Evolutionary conservation across 2,797 vertebrate genomes (phyloP).

Genomic region (Galaxias olidus): DNA sequence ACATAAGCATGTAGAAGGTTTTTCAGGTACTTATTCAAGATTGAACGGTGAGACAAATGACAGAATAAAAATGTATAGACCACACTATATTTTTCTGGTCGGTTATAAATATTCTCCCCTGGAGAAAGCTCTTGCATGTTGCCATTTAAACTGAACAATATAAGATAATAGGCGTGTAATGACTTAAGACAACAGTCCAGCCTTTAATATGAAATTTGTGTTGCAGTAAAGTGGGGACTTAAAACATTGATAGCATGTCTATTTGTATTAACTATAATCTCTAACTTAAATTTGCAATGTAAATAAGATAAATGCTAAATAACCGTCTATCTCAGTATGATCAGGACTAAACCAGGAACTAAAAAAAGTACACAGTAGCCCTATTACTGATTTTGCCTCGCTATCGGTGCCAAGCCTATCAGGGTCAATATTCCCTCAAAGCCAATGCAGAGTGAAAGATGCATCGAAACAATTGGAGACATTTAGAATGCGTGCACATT

Average conservation of each 20-base stretch:
- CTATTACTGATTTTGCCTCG: slow-evolving; percentile 16
- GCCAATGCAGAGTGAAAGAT: slow-evolving; percentile 42
- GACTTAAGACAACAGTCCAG: no score
- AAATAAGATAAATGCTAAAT: slow-evolving; percentile 10
- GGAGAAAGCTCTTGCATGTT: neutral
- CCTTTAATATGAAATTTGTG: no score
- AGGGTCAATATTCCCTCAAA: slow-evolving; percentile 51
- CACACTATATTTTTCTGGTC: no score
- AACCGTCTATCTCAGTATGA: slow-evolving; percentile 9
- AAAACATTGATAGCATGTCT: no score
- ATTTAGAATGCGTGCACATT: slow-evolving; percentile 57
- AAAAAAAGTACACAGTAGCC: slow-evolving; percentile 27
- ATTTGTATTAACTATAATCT: no score
- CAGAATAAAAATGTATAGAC: no score
- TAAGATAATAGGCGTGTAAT: neutral
- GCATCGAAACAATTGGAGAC: slow-evolving; percentile 57
- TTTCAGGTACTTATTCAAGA: no score
- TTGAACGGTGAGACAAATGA: no score
- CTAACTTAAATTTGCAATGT: neutral
- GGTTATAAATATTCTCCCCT: no score
- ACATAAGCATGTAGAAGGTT: no score
- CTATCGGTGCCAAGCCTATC: slow-evolving; percentile 43
- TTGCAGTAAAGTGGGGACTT: no score
- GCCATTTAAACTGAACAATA: neutral
- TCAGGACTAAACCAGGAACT: slow-evolving; percentile 46